Base-by-base conservation (phyloP, 2,113 vertebrate species). In the Aythya baeri region DNA sequence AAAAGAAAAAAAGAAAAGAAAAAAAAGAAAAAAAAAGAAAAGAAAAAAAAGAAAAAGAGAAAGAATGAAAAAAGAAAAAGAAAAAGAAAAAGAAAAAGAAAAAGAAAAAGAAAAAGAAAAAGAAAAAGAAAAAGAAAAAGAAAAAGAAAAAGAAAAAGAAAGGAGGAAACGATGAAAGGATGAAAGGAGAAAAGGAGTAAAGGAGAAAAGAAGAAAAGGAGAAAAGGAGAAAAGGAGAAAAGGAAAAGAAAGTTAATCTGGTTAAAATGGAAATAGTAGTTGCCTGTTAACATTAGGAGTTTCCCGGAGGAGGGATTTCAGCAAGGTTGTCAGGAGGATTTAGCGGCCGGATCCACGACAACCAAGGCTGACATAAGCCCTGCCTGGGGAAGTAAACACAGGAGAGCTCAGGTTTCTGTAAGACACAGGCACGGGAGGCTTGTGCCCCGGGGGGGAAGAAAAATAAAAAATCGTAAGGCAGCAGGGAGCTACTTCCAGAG, bases 361-460 rank as follows among this genome's bases (percentile, higher is more conserved):
- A 91, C 78, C 52, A 52, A 26, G 5, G 29, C 62, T 87, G 78
- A 72, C 57, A 89, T 17, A 72, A 96, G 7, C 82, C 61, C 36
- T 57, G 0, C 32, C 17, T 7, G 23, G 26, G 50, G 58, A 85
- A 54, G 62, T 89, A 87, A 91, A 78, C 74, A 55, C 13, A 29
- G 62, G 82, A n/a, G 17, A 68, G 89, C 67, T 94, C 82, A 52
- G 67, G 75, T 94, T 95, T 94, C 94, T 38, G 36, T 7, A 59
- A 59, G 58, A 82, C 76, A 65, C 68, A 21, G 84, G 63, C 50
- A 61, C 6, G 32, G 46, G 29, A 84, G 70, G 62, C n/a, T 25
- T 34, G 58, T 59, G 71, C 55, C 32, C 8, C 16, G 11, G 61
- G 32, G 2, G 1, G 10, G 7, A 38, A 17, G 6, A 62, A 38